These are phyloP conservation scores for Paradoxurus hermaphroditus DNA, from an alignment of 2,113 vertebrate genomes.

Conservation along the genomic window DNA sequence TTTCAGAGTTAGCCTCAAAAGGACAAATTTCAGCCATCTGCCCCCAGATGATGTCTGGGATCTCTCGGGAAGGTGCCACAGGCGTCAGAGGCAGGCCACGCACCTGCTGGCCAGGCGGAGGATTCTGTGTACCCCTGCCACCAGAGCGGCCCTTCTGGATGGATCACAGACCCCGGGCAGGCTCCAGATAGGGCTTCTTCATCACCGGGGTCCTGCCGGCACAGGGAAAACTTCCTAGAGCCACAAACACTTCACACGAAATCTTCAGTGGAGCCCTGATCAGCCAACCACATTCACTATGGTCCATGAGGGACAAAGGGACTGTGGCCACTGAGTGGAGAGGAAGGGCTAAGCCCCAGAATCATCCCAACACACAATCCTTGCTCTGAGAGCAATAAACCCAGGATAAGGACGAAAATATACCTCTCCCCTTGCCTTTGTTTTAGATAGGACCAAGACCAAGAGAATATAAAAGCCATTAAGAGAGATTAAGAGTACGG, in stretches of 20 bases:
- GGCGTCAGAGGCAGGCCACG: neutral
- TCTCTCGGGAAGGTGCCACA: neutral
- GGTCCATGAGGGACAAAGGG: neutral
- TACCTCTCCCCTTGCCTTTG: neutral
- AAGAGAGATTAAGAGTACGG: neutral
- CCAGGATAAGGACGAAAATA: neutral
- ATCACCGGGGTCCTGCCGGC: neutral
- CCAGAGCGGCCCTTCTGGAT: neutral
- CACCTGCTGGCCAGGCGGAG: neutral
- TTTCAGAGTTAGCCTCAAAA: neutral
- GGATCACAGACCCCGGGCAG: neutral
- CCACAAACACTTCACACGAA: neutral
- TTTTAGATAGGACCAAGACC: neutral
- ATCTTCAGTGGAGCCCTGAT: neutral
- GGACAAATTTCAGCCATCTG: neutral
- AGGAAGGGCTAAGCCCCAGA: neutral
- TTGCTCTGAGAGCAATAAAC: neutral
- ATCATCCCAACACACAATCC: neutral
- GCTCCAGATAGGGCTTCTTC: neutral
- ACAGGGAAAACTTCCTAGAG: neutral
- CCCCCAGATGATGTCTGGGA: neutral
- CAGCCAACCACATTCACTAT: rapidly evolving
- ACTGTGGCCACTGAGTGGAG: neutral
- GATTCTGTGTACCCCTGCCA: neutral
- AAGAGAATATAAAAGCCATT: neutral